phyloP scores from a whole-genome alignment of 2,888 invertebrate genomes.

The Spilarctia lutea region DNA sequence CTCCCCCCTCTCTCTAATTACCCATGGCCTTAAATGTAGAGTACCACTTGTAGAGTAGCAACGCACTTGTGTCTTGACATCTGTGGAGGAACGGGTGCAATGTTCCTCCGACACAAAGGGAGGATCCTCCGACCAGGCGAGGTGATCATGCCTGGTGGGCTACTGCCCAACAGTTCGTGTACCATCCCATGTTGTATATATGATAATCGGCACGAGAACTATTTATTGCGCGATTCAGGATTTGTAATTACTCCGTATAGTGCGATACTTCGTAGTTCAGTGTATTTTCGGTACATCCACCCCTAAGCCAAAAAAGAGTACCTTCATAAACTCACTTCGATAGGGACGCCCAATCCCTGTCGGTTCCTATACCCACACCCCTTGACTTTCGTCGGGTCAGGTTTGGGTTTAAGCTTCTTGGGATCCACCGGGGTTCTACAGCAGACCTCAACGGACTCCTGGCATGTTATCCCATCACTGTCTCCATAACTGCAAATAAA shows the following conservation, averaged over 20 bases:
- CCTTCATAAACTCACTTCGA: conserved; percentile 51
- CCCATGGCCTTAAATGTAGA: neutral
- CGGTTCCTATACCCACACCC: conserved; percentile 88
- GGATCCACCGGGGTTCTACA: conserved; percentile 82
- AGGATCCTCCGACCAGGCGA: no score
- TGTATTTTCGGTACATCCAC: no score
- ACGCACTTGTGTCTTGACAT: neutral
- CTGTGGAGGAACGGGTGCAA: no score
- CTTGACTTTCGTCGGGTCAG: conserved; percentile 69
- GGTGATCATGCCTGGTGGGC: no score
- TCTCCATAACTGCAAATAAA: conserved; percentile 79
- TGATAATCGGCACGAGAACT: no score
- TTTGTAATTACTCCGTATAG: no score
- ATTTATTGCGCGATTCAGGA: no score
- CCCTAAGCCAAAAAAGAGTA: no score
- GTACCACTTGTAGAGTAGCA: neutral
- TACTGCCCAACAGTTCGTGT: no score
- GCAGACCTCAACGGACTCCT: conserved; percentile 91
- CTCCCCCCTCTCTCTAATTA: neutral
- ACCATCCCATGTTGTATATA: no score
- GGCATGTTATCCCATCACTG: conserved; percentile 80
- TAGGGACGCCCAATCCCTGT: conserved; percentile 85
- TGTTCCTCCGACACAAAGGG: no score
- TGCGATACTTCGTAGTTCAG: no score
- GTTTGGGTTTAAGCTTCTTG: conserved; percentile 56